A percentile compares a stretch with the other conserved stretches of the same genome.
phyloP scores from a whole-genome alignment of 2,888 invertebrate genomes.

The Pocota personata region DNA sequence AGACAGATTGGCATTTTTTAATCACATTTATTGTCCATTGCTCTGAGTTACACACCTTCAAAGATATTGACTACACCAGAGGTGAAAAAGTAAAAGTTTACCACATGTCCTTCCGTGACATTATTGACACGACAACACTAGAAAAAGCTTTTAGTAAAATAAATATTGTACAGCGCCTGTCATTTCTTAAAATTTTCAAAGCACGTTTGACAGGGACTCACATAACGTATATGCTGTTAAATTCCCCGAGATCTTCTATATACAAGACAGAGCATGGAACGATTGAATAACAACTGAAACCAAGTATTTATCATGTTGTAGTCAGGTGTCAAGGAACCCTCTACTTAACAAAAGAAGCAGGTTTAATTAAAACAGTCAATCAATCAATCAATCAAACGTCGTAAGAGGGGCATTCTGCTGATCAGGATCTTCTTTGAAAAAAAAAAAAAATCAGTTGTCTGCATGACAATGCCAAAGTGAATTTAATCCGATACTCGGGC shows the following conservation, averaged over 20 bases:
- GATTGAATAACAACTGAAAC: too few relatives aligned
- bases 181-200: not conserved
- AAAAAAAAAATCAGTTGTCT: not conserved
- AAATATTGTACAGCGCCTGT: not conserved
- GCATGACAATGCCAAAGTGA: not conserved
- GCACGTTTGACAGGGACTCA: not conserved
- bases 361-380: constrained; percentile 31
- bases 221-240: too few relatives aligned
- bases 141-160: not conserved
- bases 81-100: too few relatives aligned
- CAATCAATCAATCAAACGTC: constrained; percentile 1
- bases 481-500: not conserved
- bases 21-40: too few relatives aligned
- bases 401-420: not conserved
- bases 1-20: too few relatives aligned
- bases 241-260: too few relatives aligned
- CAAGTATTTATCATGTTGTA: too few relatives aligned
- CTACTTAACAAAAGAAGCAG: not conserved
- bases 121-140: not conserved
- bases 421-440: not conserved
- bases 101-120: not conserved
- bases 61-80: too few relatives aligned
- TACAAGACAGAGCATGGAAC: too few relatives aligned
- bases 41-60: too few relatives aligned
- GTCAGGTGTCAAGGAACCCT: too few relatives aligned